Base-by-base conservation (phyloP, 2,888 invertebrate genomes). In the Coremacera marginata region DNA sequence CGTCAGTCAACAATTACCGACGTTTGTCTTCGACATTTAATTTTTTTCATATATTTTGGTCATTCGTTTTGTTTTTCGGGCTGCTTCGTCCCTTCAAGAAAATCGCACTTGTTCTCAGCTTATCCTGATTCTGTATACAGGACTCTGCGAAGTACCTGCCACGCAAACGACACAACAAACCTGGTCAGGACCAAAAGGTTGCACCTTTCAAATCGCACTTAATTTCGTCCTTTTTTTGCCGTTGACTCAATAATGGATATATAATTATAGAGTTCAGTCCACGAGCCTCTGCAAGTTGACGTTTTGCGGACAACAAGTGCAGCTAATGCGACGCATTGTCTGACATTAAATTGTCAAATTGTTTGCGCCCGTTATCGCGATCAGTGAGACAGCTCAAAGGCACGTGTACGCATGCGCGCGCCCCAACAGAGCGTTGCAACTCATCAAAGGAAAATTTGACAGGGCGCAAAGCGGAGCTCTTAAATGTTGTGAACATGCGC, bases 291-390 rank as follows among this genome's bases (percentile, higher is more conserved):
- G 52, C 44, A 44, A 72, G 44, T 44, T 77, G 78, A 78, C 80
- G 76, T 73, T 75, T 76, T 55, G 76, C 70, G 73, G 78, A 74
- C 72, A 76, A 77, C 76, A 80, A 81, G 82, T 80, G 80, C 80
- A 83, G 85, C 84, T 86, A 88, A 87, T 87, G 84, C 81, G 79
- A 68, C 78, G 82, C 80, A 70, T 80, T 68, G 75, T 75, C 77
- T 70, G 78, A 85, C 84, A 86, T 87, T 86, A 88, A 86, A 86
- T 85, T 87, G 88, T 87, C 87, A 87, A 87, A 88, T 85, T 84
- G 85, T 87, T 86, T 84, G 83, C 80, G 82, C 85, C 84, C 81
- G 79, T 83, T 74, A 74, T 67, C 71, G 57, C 71, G 71, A 71
- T 60, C 44, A 27, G 44, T n/a, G 34, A 60, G 60, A 22, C 57